A percentile compares a stretch with the other conserved stretches of the same genome.
Conservation (phyloP, 2,888 invertebrate species). For the Tenthredo livida region DNA sequence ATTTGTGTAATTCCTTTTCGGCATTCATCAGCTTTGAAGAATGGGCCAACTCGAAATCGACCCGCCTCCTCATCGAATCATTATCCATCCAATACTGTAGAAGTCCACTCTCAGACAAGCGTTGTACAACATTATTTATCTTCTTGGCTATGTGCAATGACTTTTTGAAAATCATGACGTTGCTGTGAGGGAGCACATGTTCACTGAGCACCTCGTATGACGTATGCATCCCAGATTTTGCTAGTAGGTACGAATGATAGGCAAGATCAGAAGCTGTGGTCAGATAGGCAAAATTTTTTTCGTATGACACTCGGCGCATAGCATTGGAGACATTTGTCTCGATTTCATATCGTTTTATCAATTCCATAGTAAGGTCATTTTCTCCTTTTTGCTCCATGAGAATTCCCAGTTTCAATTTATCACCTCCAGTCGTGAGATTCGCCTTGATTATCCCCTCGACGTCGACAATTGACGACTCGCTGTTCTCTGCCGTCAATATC, state of each 20-base stretch:
- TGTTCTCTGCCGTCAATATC: background rate
- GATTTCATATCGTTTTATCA: constrained; percentile 9
- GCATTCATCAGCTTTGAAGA: background rate
- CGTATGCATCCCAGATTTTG: background rate
- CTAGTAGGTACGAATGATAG: background rate
- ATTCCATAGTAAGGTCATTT: background rate
- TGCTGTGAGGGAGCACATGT: background rate
- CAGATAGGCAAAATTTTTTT: constrained; percentile 17
- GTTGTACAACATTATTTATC: background rate
- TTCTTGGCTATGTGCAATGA: background rate
- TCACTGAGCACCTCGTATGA: background rate
- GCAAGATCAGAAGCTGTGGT: background rate
- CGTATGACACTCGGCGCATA: background rate
- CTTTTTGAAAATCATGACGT: background rate
- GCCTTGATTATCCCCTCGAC: background rate
- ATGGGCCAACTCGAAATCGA: background rate
- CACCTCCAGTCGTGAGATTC: constrained; percentile 24
- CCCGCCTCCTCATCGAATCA: background rate
- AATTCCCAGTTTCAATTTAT: background rate
- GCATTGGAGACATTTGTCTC: background rate
- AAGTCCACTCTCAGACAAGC: background rate
- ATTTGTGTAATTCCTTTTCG: background rate
- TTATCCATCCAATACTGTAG: background rate
- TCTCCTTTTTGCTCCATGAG: constrained; percentile 18
- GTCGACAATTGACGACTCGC: background rate